Conservation (phyloP, 92 coral and sea anemone species). For the Pocillopora meandrina region DNA sequence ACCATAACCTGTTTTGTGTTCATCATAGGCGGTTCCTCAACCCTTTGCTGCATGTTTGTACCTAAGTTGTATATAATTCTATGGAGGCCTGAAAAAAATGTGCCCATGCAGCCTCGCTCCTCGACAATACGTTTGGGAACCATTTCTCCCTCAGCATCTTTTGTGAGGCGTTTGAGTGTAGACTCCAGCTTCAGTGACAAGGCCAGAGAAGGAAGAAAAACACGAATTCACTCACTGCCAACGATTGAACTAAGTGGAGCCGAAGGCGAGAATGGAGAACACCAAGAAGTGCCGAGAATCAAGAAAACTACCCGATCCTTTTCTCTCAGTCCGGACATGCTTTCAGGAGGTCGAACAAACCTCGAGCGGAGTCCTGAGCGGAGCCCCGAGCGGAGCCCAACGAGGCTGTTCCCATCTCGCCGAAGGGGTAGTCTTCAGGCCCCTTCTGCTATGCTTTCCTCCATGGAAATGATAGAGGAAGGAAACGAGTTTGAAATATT, state of each 20-base stretch:
- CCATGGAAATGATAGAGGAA: constrained; percentile 41
- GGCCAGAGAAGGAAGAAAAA: not conserved
- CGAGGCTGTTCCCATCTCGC: constrained; percentile 2
- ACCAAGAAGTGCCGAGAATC: constrained; percentile 1
- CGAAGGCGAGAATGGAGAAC: not conserved
- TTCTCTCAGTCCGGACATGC: constrained; percentile 52
- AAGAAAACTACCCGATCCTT: constrained; percentile 43
- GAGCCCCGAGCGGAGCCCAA: constrained; percentile 1
- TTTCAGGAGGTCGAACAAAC: not conserved
- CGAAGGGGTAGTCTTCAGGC: constrained; percentile 6
- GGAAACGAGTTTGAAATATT: constrained; percentile 21
- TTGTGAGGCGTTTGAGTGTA: constrained; percentile 63
- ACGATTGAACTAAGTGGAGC: not conserved
- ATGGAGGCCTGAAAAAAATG: constrained; percentile 90
- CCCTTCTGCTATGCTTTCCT: not conserved
- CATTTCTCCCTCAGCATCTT: constrained; percentile 71
- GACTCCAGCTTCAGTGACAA: constrained; percentile 14
- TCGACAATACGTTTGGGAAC: constrained; percentile 66
- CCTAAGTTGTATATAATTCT: constrained; percentile 88
- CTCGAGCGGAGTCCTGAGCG: constrained; percentile 21
- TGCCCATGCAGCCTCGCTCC: constrained; percentile 81
- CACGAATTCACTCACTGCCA: constrained; percentile 48
- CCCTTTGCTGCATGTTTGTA: constrained; percentile 87
- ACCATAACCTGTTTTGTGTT: constrained; percentile 82
- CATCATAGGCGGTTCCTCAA: constrained; percentile 71